Percentiles rank a stretch among this genome's conserved stretches.
phyloP scores from a whole-genome alignment of 2,888 invertebrate genomes.

The Drosophila melanocephala region DNA sequence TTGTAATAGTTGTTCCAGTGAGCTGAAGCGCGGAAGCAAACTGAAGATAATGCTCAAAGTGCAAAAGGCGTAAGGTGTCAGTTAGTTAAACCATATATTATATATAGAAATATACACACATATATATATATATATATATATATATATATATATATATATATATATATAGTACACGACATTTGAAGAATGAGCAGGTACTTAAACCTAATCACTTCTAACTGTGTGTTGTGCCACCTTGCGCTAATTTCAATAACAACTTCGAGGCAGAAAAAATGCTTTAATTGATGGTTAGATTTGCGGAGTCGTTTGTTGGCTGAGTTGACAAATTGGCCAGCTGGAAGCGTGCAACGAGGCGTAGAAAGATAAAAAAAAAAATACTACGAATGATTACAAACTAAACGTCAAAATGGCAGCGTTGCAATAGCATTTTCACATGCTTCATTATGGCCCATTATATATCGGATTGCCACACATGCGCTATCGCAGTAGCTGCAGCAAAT shows the following conservation, averaged over 20 bases:
- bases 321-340: constrained; percentile 52
- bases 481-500: constrained; percentile 33
- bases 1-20: constrained; percentile 38
- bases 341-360: constrained; percentile 59
- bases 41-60: constrained; percentile 39
- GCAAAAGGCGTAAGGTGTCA: constrained; percentile 18
- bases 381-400: constrained; percentile 44
- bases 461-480: constrained; percentile 23
- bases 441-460: constrained; percentile 43
- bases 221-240: constrained; percentile 37
- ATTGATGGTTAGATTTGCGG: neutral
- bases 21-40: constrained; percentile 23
- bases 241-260: constrained; percentile 20
- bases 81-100: neutral
- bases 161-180: neutral
- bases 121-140: neutral
- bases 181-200: constrained; percentile 1
- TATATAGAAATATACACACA: neutral
- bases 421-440: constrained; percentile 32
- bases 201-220: constrained; percentile 27
- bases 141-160: neutral
- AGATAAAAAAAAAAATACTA: constrained; percentile 1
- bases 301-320: constrained; percentile 45
- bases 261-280: neutral
- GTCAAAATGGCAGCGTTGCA: constrained; percentile 31